phyloP scores from a whole-genome alignment of 2,113 vertebrate species.

The Actenoides hombroni region DNA sequence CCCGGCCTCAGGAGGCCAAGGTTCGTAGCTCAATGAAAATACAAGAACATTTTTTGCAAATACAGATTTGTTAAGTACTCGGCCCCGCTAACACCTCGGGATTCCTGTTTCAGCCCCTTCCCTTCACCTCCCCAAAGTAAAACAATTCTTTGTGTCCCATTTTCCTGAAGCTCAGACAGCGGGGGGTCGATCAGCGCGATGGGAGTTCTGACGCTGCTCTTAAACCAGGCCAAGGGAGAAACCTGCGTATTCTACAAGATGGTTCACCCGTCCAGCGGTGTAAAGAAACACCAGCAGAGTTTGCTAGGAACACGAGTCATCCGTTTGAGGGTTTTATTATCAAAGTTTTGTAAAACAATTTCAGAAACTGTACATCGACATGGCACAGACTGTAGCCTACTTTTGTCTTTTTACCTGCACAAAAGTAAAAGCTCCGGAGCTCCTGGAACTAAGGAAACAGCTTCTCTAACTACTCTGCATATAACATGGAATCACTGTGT shows the following conservation, averaged over 20 bases:
- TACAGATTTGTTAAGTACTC: neutral
- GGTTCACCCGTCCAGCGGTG: neutral
- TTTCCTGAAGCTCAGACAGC: too few species aligned
- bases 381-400: conserved; percentile 83
- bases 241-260: neutral
- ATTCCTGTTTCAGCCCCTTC: neutral
- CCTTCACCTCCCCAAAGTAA: neutral
- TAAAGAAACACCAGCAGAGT: neutral
- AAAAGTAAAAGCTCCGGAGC: conserved; percentile 76
- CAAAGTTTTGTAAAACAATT: conserved; percentile 92
- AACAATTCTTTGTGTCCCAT: too few species aligned
- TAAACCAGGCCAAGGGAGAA: neutral
- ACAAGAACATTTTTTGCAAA: neutral
- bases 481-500: conserved; percentile 79
- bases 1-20: neutral
- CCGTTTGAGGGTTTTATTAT: conserved; percentile 90
- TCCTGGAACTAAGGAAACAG: conserved; percentile 73
- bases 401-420: conserved; percentile 76
- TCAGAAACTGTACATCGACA: conserved; percentile 87
- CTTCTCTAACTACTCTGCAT: conserved; percentile 70
- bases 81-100: too few species aligned
- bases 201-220: too few species aligned
- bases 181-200: too few species aligned
- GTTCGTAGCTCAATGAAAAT: neutral
- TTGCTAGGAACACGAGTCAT: conserved; percentile 44